phyloP scores from a whole-genome alignment of 2,113 vertebrate species.

The Ondatra zibethicus region DNA sequence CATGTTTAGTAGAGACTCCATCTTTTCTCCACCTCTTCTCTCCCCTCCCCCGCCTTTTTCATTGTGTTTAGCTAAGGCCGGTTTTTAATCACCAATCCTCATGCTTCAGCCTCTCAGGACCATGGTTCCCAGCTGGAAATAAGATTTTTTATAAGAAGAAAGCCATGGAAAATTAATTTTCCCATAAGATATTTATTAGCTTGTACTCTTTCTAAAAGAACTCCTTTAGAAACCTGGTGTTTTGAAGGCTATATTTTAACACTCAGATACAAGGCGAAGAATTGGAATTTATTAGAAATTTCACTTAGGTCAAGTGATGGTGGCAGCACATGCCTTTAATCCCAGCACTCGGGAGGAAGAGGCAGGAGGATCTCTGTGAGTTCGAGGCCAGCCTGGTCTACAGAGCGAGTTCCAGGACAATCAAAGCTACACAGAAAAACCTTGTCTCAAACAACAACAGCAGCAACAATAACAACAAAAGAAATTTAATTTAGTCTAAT shows the following conservation, averaged over 20 bases:
- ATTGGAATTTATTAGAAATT: conserved; percentile 29
- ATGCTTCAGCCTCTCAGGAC: not conserved
- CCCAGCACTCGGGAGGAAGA: not conserved
- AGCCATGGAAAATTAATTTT: not conserved
- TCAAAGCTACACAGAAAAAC: not conserved
- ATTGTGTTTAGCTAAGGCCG: not conserved
- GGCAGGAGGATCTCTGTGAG: not conserved
- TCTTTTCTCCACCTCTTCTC: not conserved
- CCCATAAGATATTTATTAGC: not conserved
- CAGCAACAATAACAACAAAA: not conserved
- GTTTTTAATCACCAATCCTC: not conserved
- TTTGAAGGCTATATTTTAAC: not conserved
- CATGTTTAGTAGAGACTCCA: not conserved
- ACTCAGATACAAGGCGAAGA: not conserved
- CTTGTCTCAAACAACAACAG: not conserved
- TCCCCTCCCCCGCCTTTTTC: too few species aligned
- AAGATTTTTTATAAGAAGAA: conserved; percentile 17
- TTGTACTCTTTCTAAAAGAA: conserved; percentile 22
- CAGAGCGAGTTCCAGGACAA: not conserved
- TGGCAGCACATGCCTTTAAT: not conserved
- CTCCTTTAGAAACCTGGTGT: not conserved
- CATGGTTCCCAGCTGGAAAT: not conserved
- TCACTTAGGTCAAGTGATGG: not conserved
- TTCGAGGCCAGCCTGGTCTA: not conserved
- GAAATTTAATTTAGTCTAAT: not conserved